Base-by-base conservation (phyloP, 2,888 invertebrate species). In the Drosophila helvetica region DNA sequence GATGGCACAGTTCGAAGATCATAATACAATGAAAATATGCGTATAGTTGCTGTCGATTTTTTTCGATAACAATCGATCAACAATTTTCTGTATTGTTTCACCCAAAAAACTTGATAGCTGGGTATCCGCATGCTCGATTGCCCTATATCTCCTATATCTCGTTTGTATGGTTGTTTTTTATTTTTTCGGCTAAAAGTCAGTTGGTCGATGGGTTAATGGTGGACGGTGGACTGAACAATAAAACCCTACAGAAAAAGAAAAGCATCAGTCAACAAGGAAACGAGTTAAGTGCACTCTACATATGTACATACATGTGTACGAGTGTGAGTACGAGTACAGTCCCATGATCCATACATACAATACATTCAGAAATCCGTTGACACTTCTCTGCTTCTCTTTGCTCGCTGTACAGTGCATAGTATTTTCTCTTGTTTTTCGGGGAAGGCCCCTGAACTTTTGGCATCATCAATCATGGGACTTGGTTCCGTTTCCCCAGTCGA, bases 381-480 rank as follows among this genome's bases (percentile, higher is more conserved):
- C 51, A 52, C 63, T 64, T 51, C 42, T 48, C 57, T 46, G 45
- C 1, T 15, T 12, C 27, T 8, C 10, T 27, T 48, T 58, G 33
- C 8, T 27, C 8, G 8, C 25, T 8, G 25, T 8, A 25, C 1
- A 25, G 25, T 8, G 8, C 25, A 27, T 57, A n/a, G 17, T 52
- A 19, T 45, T 58, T 56, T 42, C 17, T 33, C 59, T 47, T 56
- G 12, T 33, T 45, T 42, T 48, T 51, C 50, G 46, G 74, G 43
- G 57, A 45, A 50, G 48, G 42, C 55, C 47, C 48, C 57, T 69
- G 66, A 60, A 75, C 63, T 61, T 62, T 64, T 67, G 54, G 48
- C 43, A 67, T 67, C 78, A 80, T 78, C 64, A 78, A 78, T 78
- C 78, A 78, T 64, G 66, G 57, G 47, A 30, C 66, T 65, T 66